Percentiles rank a stretch among this genome's conserved stretches.
Conservation (phyloP, 2,888 invertebrate species). For the Arge pagana region DNA sequence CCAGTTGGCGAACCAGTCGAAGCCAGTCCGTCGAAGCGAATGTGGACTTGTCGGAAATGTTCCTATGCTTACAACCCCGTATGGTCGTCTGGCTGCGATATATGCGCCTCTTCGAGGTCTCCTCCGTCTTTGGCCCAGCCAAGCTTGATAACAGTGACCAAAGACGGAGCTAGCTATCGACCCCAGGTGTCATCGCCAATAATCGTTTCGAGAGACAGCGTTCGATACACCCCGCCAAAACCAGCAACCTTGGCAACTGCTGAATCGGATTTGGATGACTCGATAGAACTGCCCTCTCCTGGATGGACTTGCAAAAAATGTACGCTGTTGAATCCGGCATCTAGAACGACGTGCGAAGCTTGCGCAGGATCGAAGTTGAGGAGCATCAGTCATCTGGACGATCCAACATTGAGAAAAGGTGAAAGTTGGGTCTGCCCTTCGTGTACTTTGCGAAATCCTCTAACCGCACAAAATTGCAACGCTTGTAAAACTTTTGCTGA, state of each 20-base stretch:
- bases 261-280: constrained; percentile 66
- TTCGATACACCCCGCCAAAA: constrained; percentile 57
- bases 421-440: constrained; percentile 72
- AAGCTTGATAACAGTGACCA: constrained; percentile 73
- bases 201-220: constrained; percentile 54
- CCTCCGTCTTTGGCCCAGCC: constrained; percentile 68
- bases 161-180: constrained; percentile 53
- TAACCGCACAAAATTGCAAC: constrained; percentile 69
- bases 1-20: constrained; percentile 43
- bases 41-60: constrained; percentile 89
- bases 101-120: constrained; percentile 73
- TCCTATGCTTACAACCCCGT: constrained; percentile 87
- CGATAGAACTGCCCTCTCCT: constrained; percentile 56
- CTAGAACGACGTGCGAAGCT: constrained; percentile 77
- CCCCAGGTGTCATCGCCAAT: constrained; percentile 51
- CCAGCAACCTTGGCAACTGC: constrained; percentile 52
- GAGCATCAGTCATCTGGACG: constrained; percentile 67
- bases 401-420: constrained; percentile 72
- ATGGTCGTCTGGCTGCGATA: constrained; percentile 80
- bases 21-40: constrained; percentile 58
- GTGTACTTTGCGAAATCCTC: constrained; percentile 82
- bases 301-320: constrained; percentile 87
- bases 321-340: constrained; percentile 78
- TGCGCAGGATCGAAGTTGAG: constrained; percentile 84
- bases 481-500: constrained; percentile 73